Conservation (phyloP, 1,140 invertebrate genomes). For the Heliconius hewitsoni region DNA sequence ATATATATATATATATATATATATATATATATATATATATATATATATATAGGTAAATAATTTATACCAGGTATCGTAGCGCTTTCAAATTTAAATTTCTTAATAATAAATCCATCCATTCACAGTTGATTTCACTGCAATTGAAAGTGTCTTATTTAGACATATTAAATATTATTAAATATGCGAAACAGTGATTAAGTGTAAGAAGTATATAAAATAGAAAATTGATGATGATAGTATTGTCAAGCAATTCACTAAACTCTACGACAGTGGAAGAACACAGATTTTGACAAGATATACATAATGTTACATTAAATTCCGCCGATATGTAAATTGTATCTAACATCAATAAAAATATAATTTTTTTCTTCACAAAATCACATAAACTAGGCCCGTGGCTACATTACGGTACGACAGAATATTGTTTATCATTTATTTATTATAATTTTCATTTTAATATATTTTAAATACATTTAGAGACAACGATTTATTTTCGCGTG, state of each 20-base stretch:
- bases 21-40: conserved; percentile 18
- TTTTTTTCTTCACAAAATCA: conserved; percentile 36
- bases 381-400: conserved; percentile 46
- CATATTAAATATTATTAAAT: neutral
- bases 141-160: neutral
- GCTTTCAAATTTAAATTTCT: neutral
- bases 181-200: conserved; percentile 7
- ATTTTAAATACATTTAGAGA: neutral
- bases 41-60: conserved; percentile 19
- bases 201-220: conserved; percentile 27
- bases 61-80: conserved; percentile 28
- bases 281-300: conserved; percentile 60
- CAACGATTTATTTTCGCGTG: too few species aligned
- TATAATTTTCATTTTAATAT: neutral
- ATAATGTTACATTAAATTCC: conserved; percentile 45
- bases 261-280: conserved; percentile 72
- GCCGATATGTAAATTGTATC: conserved; percentile 69
- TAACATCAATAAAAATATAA: conserved; percentile 63
- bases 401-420: neutral
- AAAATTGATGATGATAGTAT: conserved; percentile 51
- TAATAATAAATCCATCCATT: neutral
- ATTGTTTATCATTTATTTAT: neutral
- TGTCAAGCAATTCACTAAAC: conserved; percentile 69
- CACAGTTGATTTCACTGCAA: neutral
- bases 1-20: too few species aligned